Evolutionary conservation across 2,888 invertebrate genomes (phyloP).

Genomic region (Heliconius cydno): DNA sequence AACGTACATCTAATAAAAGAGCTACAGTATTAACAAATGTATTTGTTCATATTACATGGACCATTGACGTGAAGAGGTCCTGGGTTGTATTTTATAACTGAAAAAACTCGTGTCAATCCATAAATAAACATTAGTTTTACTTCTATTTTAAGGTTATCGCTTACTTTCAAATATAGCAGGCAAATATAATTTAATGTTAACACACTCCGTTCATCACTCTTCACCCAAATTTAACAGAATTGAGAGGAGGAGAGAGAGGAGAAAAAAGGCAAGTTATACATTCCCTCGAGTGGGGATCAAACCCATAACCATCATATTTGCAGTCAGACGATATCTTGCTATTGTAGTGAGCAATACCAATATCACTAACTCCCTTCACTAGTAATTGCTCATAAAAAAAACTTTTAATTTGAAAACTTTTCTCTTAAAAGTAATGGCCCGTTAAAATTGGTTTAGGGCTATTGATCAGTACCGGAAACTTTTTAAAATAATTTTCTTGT

Average conservation of each 20-base stretch:
- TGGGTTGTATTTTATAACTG: no score
- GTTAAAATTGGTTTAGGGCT: constrained; percentile 18
- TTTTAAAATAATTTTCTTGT: constrained; percentile 1
- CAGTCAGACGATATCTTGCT: background rate
- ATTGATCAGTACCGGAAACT: background rate
- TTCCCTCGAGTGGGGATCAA: background rate
- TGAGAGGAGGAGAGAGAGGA: no score
- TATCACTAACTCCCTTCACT: background rate
- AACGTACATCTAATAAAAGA: no score
- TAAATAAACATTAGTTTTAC: background rate
- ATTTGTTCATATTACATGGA: background rate
- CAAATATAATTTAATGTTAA: background rate
- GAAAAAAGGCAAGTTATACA: background rate
- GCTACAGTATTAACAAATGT: background rate
- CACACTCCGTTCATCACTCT: background rate
- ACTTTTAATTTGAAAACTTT: constrained; percentile 19
- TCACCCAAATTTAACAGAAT: no score
- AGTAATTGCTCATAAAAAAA: constrained; percentile 17
- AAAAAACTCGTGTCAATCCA: no score
- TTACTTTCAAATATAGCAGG: background rate
- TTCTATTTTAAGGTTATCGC: background rate
- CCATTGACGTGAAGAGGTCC: no score
- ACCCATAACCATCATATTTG: background rate
- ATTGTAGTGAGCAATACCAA: background rate
- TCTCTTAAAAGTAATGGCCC: constrained; percentile 14